Percentiles rank a stretch among this genome's conserved stretches.
These are phyloP conservation scores for Apodemia zela DNA, from an alignment of 2,888 invertebrate genomes.

Conservation along the genomic window DNA sequence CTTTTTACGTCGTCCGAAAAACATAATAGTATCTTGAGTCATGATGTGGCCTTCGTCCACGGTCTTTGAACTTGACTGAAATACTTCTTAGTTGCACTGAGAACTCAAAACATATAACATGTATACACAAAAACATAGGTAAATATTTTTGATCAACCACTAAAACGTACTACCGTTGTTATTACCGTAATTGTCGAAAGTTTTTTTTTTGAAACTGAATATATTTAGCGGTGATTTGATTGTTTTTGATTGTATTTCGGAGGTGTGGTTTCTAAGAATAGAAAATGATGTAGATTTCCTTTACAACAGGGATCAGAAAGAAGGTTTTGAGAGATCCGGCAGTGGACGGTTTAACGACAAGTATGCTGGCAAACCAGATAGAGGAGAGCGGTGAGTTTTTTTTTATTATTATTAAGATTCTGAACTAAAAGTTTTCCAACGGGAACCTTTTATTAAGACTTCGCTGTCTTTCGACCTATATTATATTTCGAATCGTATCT, in stretches of 20 bases:
- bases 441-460: no score
- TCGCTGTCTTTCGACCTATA: no score
- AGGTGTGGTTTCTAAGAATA: neutral
- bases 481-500: no score
- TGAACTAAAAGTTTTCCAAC: no score
- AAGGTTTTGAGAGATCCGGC: conserved; percentile 61
- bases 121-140: conserved; percentile 47
- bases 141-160: conserved; percentile 21
- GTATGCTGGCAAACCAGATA: conserved; percentile 48
- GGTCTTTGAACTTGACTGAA: conserved; percentile 58
- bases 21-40: conserved; percentile 60
- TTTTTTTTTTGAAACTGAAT: conserved; percentile 14
- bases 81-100: conserved; percentile 34
- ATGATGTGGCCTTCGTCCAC: conserved; percentile 55
- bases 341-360: conserved; percentile 67
- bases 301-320: conserved; percentile 57
- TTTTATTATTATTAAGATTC: neutral
- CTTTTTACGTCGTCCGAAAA: conserved; percentile 35
- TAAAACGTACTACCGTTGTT: conserved; percentile 9
- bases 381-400: conserved; percentile 37
- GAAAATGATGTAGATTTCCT: conserved; percentile 25
- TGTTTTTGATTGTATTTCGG: conserved; percentile 24
- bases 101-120: conserved; percentile 43
- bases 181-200: conserved; percentile 5
- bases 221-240: neutral